These are phyloP conservation scores for Pterocles burchelli DNA, from an alignment of 2,113 vertebrate genomes.

Conservation along the genomic window DNA sequence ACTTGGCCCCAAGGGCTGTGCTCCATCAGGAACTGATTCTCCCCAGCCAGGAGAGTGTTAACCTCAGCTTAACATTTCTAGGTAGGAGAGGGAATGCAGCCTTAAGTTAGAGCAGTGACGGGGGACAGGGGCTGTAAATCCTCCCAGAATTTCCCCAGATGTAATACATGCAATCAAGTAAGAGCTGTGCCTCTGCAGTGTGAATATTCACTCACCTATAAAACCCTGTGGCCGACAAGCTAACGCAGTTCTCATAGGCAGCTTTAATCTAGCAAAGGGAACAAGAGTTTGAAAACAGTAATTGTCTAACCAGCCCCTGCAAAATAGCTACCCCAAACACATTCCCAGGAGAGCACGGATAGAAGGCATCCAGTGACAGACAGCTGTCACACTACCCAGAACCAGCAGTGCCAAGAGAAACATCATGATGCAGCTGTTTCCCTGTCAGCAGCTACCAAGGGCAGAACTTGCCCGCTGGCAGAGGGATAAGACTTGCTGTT, in stretches of 20 bases:
- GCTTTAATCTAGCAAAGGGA: slow-evolving; percentile 80
- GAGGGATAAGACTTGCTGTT: neutral
- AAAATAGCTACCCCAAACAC: neutral
- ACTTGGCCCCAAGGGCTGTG: neutral
- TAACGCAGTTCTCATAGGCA: slow-evolving; percentile 85
- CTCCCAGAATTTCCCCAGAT: neutral
- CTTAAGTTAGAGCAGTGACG: neutral
- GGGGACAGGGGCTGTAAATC: neutral
- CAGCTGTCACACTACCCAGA: neutral
- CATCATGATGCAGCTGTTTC: neutral
- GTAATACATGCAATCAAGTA: accelerated
- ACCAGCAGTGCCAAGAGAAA: neutral
- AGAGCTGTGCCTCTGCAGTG: neutral
- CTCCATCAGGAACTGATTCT: neutral
- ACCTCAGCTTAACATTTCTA: neutral
- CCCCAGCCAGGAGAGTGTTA: neutral
- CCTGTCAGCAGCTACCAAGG: neutral
- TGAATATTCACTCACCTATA: slow-evolving; percentile 84
- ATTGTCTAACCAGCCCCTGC: neutral
- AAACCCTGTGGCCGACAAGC: slow-evolving; percentile 90
- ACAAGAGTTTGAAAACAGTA: neutral
- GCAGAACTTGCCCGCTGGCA: neutral
- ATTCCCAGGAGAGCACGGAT: neutral
- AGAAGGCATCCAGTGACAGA: neutral
- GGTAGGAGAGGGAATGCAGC: neutral